Conservation (phyloP, 2,113 vertebrate species). For the Ictidomys tridecemlineatus region DNA sequence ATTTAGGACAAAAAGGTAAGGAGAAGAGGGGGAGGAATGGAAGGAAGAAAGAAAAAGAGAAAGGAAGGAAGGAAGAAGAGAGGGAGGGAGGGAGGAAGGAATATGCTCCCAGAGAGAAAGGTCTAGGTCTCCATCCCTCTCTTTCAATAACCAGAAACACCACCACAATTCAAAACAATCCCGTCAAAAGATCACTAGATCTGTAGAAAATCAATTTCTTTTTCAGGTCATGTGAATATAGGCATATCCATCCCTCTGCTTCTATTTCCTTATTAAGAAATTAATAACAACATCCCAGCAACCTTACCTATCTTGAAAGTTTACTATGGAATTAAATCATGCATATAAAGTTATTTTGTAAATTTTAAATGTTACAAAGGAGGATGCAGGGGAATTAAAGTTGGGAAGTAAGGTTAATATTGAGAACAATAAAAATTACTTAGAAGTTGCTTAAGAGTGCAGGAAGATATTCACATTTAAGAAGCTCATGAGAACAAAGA, state of each 20-base stretch:
- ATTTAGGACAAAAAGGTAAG: neutral
- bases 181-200: neutral
- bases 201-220: neutral
- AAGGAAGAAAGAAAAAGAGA: neutral
- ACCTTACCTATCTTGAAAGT: slow-evolving; percentile 22
- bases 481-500: neutral
- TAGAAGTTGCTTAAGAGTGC: neutral
- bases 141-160: neutral
- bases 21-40: too few species aligned
- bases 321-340: neutral
- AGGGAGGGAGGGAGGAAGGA: neutral
- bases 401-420: slow-evolving; percentile 29
- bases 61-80: neutral
- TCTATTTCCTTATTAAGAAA: neutral
- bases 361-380: slow-evolving; percentile 35
- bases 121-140: neutral
- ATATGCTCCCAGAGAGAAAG: neutral
- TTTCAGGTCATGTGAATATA: neutral
- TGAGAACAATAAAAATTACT: slow-evolving; percentile 48
- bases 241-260: neutral
- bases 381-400: neutral
- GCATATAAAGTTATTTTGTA: slow-evolving; percentile 53
- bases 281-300: neutral
- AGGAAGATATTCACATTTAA: neutral
- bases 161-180: neutral